Base-by-base conservation (phyloP, 2,113 vertebrate species). In the Mirza zaza region DNA sequence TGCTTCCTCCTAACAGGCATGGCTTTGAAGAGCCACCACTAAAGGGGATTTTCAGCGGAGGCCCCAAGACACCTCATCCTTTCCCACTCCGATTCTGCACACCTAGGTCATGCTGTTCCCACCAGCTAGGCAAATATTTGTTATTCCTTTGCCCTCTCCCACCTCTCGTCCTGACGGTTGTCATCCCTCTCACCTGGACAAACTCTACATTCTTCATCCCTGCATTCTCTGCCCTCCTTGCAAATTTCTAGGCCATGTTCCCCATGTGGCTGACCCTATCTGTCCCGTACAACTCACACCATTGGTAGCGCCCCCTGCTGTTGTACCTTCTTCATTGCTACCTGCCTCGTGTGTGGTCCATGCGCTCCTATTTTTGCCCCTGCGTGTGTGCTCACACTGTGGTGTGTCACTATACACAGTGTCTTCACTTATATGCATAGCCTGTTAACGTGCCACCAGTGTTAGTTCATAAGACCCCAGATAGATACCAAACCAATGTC, bases 261-360 rank as follows among this genome's bases (percentile, higher is more conserved):
- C 68, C 5, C 1, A 13, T 27, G 0, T 6, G 65, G 75, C 83
- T 36, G 6, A 55, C 52, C 39, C 48, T 71, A 71, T 25, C 70
- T 55, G 10, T 52, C 32, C 29, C 6, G 6, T 21, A 8, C 3
- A 52, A 25, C 48, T 39, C 34, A 15, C 45, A 9, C 6, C 1
- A 2, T 63, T 5, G 34, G 32, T 4, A 25, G 55, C n/a, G 17
- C 14, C 21, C 32, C 8, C 45, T 0, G 1, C 25, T 8, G 29
- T 14, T 7, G 12, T 48, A 12, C 39, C n/a, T 14, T 8, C 4
- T 11, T 45, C 4, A 10, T 13, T 27, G 23, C 23, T 57, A n/a
- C 23, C 36, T 59, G 55, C 14, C 18, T 50, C 21, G 18, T 48
- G 9, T 0, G 0, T 36, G 48, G 27, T 36, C 27, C 3, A 0